Percentiles rank a stretch among this genome's conserved stretches.
These are phyloP conservation scores for Sinhomidia bicolor DNA, from an alignment of 2,888 invertebrate species.

Conservation along the genomic window DNA sequence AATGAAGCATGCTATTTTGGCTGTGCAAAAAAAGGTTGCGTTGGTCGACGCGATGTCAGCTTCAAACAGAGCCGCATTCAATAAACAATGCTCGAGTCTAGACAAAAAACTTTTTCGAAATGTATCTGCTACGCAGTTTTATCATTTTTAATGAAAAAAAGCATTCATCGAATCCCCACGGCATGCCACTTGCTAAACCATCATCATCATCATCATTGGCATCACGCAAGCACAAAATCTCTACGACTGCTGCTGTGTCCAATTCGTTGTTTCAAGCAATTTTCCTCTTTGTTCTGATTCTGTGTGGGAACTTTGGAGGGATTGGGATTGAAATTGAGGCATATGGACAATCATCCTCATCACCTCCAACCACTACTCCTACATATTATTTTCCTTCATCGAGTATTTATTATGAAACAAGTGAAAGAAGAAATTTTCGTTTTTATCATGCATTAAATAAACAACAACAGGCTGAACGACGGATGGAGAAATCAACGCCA, in stretches of 20 bases:
- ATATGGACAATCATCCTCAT: conserved; percentile 22
- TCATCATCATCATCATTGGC: not conserved
- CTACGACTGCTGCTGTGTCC: not conserved
- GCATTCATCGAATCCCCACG: not conserved
- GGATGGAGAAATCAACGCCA: not conserved
- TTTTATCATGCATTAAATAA: conserved; percentile 29
- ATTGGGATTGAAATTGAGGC: not conserved
- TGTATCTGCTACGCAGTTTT: not conserved
- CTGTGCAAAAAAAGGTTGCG: no score
- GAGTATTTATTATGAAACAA: conserved; percentile 27
- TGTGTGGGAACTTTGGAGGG: not conserved
- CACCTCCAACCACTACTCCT: not conserved
- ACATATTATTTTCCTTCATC: not conserved
- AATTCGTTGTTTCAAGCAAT: not conserved
- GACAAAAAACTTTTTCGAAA: conserved; percentile 16
- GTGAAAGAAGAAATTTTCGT: conserved; percentile 1
- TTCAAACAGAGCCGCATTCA: conserved; percentile 42
- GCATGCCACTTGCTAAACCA: not conserved
- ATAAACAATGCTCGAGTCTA: conserved; percentile 18
- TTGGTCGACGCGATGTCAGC: conserved; percentile 4
- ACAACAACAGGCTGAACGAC: not conserved
- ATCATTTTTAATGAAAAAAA: not conserved
- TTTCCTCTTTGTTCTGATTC: not conserved
- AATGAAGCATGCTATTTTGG: conserved; percentile 6
- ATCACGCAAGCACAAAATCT: no score